A percentile compares a stretch with the other conserved stretches of the same genome.
Conservation (phyloP, 2,113 vertebrate genomes). For the Pterocles gutturalis region DNA sequence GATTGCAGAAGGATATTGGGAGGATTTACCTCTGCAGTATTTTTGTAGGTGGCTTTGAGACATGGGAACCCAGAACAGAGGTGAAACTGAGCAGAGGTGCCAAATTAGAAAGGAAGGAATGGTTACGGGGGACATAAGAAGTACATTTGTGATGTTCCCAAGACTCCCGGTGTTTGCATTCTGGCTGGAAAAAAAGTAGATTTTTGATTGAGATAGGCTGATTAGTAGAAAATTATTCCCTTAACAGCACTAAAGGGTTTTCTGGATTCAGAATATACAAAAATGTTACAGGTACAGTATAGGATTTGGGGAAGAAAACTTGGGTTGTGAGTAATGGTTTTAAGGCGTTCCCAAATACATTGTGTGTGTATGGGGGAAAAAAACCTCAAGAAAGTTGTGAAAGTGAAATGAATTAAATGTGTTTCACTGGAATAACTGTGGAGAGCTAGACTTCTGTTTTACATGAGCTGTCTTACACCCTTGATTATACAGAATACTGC, state of each 20-base stretch:
- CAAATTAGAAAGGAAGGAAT: neutral
- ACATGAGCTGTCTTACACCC: neutral
- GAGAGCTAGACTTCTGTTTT: neutral
- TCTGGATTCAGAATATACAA: neutral
- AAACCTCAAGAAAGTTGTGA: neutral
- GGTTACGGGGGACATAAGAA: neutral
- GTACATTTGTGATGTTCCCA: neutral
- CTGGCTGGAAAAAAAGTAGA: neutral
- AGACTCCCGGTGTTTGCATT: neutral
- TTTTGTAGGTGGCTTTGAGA: slow-evolving; percentile 35
- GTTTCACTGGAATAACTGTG: neutral
- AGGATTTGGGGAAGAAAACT: neutral
- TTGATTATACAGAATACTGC: neutral
- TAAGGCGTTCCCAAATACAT: neutral
- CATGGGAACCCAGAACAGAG: neutral
- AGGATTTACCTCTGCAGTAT: slow-evolving; percentile 41
- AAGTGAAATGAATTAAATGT: neutral
- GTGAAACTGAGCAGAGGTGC: neutral
- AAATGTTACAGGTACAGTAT: neutral
- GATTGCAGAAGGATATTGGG: neutral
- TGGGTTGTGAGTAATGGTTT: neutral
- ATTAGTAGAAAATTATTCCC: neutral
- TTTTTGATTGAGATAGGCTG: neutral
- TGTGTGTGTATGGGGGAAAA: neutral
- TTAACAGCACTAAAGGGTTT: neutral